These are phyloP conservation scores for Cyclophora punctaria DNA, from an alignment of 2,888 invertebrate species.

Conservation along the genomic window DNA sequence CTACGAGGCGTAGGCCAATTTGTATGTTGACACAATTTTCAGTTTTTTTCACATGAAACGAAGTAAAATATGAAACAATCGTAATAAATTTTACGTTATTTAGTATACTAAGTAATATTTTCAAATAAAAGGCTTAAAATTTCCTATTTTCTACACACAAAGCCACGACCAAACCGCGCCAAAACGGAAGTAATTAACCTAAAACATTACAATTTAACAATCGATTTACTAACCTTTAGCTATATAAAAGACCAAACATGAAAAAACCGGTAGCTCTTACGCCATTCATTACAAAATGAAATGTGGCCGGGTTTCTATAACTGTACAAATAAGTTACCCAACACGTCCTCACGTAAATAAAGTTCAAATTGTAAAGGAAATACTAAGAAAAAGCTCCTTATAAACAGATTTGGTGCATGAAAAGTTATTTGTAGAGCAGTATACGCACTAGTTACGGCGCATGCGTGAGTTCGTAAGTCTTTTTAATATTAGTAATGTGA, in stretches of 20 bases:
- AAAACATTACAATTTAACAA: neutral
- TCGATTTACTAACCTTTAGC: no score
- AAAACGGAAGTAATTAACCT: neutral
- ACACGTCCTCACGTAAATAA: neutral
- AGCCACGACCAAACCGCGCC: no score
- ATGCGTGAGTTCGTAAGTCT: conserved; percentile 38
- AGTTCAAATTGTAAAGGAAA: neutral
- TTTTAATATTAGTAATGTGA: conserved; percentile 43
- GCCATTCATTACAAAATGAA: conserved; percentile 58
- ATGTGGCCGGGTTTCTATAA: conserved; percentile 33
- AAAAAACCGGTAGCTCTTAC: no score
- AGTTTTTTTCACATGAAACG: no score
- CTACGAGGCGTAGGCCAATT: neutral
- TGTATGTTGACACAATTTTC: neutral
- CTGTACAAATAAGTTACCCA: conserved; percentile 4
- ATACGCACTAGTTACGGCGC: conserved; percentile 35
- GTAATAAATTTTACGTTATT: no score
- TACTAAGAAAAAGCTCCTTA: neutral
- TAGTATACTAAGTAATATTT: no score
- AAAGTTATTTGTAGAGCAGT: conserved; percentile 4
- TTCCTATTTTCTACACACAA: neutral
- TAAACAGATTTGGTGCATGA: conserved; percentile 9
- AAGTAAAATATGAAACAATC: no score
- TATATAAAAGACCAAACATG: no score
- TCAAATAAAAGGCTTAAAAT: no score